Evolutionary conservation across 2,888 invertebrate species (phyloP), one percentile per base, ranked within the genome.

Genomic region (Sminthurinus aureus): DNA sequence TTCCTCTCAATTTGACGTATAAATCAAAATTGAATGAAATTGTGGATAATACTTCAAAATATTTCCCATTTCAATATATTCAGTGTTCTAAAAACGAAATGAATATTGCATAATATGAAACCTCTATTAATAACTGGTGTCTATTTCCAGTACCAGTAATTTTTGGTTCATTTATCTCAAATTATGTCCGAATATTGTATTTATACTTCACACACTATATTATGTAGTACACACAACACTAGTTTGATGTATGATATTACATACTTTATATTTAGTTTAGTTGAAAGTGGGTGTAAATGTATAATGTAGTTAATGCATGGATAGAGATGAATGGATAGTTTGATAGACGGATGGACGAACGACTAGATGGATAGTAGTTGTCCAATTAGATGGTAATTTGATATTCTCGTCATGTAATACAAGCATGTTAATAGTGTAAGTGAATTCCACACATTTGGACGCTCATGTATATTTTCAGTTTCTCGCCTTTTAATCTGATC

Each of bases 381-480:
- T 26, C 6, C 66, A 79, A 79, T 79, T 79, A 79, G 26, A 79
- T 79, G 50, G 67, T 79, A 79, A 79, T 79, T 79, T 67, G 38
- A 79, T 76, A 76, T 76, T 76, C 52, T 51, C 52, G 52, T 51
- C 52, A 76, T 76, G 52, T 76, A 22, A 20, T 2, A 67, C 22
- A 20, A 71, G 71, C 20, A 71, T 22, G 24, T 20, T 22, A 18
- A 71, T 18, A 66, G n/a, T n/a, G n/a, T n/a, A n/a, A n/a, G n/a
- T n/a, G n/a, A 66, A 66, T 4, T n/a, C 66, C 15, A 58, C 58
- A 58, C 58, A 58, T 15, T 12, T 58, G 58, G 58, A 67, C n/a
- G 67, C 11, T 13, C 11, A 13, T n/a, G 67, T 8, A 67, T 71
- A 22, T 71, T 71, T 71, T 9, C 71, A 8, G 9, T 71, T 71